Base-by-base conservation (phyloP, 1,140 invertebrate genomes). In the Saccostrea glomerata region DNA sequence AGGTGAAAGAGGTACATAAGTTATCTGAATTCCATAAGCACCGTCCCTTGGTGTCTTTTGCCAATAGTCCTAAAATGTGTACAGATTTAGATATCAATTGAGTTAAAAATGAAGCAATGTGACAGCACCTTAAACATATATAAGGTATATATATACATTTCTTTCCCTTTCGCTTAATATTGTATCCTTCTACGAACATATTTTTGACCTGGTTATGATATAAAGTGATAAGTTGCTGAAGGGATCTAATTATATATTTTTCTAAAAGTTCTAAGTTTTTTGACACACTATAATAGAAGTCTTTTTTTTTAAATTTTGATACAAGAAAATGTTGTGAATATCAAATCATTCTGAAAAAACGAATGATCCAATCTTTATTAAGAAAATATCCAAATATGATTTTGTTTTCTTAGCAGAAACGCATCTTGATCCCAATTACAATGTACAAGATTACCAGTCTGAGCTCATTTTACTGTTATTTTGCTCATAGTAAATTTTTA, bases 321-420 rank as follows among this genome's bases (percentile, higher is more conserved):
- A 58, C 56, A 58, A 58, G 56, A 58, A 58, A 58, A 58, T 58
- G 56, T 0, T 58, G 56, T 25, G 15, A 13, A 40, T 85, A 25
- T 30, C 55, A 12, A 85, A 63, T 6, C 23, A 85, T 30, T 30
- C 36, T 63, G 20, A 85, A 13, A 85, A 85, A 30, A 85, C 56
- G 6, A 12, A 23, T 25, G 56, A 85, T 5, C n/a, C 55, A 25
- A 13, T 15, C 17, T 85, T 85, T 30, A 30, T 60, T 60, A 85
- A 85, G 6, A 4, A 85, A 25, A 63, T 85, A 13, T 30, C 17
- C n/a, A 85, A 25, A 15, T 85, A 25, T 63, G 84, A 85, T 58
- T 58, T 58, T 58, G 56, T 58, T 13, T 58, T 58, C 56, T 17
- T 2, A 17, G 56, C 56, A 36, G 30, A 36, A 36, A 36, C 30